Evolutionary conservation across 2,888 invertebrate genomes (phyloP), one percentile per base, ranked within the genome.

Genomic region (Ectobius pallidus): DNA sequence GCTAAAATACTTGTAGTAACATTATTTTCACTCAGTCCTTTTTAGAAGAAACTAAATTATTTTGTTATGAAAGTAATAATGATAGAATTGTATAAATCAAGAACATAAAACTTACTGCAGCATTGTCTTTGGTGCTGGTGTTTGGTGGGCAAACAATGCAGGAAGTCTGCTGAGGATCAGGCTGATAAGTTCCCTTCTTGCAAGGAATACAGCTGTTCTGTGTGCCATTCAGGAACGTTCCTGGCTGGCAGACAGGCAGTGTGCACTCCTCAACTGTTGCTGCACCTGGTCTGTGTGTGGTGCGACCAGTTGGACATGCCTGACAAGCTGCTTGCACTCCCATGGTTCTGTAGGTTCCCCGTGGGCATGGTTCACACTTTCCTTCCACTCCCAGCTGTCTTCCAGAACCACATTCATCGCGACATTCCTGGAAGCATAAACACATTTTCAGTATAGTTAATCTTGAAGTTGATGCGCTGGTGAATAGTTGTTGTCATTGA

Each of bases 81-180:
- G 34, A 34, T 34, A 34, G 34, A 7, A 34, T 34, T 34, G 11
- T 34, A 34, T 11, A 7, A 34, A n/a, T n/a, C n/a, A n/a, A n/a
- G n/a, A 34, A 34, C 11, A 11, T 55, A 55, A 11, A 75, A 87
- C 91, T 90, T 84, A 93, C 93, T 74, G 96, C 91, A 73, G 94
- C 95, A 0, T 89, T 86, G 78, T 88, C 89, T 79, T 91, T 91
- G 0, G 97, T 97, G 79, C 96, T 96, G 22, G 94, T 95, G 81
- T 96, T 96, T 52, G 93, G 91, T 30, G 96, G 95, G 80, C 97
- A 97, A 46, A 91, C 88, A 70, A 94, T 86, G 81, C 97, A 97
- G 46, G 89, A 87, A 0, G 93, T 93, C 81, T 97, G 95, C 80
- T 96, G 95, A 0, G 92, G 88, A 79, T 95, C 93, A 0, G 96